These are phyloP conservation scores for Calycopis cecrops DNA, from an alignment of 1,140 invertebrate genomes.

Conservation along the genomic window DNA sequence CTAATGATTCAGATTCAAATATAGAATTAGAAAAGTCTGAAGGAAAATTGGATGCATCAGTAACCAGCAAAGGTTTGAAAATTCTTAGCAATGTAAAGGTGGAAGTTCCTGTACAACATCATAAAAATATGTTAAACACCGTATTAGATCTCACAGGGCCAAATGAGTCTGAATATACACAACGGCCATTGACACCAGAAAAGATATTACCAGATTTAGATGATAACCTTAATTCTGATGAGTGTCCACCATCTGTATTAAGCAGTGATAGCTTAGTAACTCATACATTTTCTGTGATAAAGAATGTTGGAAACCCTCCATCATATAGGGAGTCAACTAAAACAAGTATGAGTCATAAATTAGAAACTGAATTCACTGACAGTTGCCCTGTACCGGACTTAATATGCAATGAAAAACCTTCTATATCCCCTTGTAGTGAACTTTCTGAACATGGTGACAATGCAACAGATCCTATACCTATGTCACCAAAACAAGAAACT, in stretches of 20 bases:
- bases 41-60: conserved; percentile 35
- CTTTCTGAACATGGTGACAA: conserved; percentile 61
- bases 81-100: conserved; percentile 73
- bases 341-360: conserved; percentile 44
- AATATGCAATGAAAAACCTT: conserved; percentile 71
- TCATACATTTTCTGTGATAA: conserved; percentile 68
- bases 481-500: conserved; percentile 34
- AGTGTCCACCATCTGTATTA: conserved; percentile 30
- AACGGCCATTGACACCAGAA: conserved; percentile 39
- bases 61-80: conserved; percentile 60
- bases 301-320: conserved; percentile 59
- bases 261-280: conserved; percentile 41
- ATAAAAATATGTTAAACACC: conserved; percentile 64
- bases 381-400: conserved; percentile 66
- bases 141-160: conserved; percentile 66
- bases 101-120: conserved; percentile 66
- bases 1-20: conserved; percentile 22
- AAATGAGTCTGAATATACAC: conserved; percentile 48
- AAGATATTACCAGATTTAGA: conserved; percentile 63
- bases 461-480: conserved; percentile 43
- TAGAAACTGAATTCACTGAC: conserved; percentile 58
- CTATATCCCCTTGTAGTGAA: conserved; percentile 71
- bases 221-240: conserved; percentile 38
- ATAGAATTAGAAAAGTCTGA: conserved; percentile 34
- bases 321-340: conserved; percentile 46